Percentiles rank a stretch among this genome's conserved stretches.
Evolutionary conservation across 2,888 invertebrate genomes (phyloP).

Genomic region (Blastobasis lacticolella): DNA sequence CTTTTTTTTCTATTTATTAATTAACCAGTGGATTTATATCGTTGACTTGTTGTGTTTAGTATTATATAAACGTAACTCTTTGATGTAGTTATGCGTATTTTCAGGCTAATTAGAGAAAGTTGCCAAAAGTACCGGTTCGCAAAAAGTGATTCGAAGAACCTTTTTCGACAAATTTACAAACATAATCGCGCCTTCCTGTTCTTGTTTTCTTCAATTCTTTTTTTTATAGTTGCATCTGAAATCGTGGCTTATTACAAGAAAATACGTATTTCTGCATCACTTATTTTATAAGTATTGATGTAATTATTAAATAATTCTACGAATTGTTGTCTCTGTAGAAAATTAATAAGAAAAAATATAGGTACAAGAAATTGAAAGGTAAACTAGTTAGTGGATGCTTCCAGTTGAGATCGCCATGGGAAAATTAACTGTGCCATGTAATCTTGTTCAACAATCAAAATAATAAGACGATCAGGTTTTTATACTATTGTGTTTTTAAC

Average conservation of each 20-base stretch:
- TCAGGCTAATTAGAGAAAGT: too few relatives aligned
- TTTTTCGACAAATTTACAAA: too few relatives aligned
- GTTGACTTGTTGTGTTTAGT: slow-evolving; percentile 36
- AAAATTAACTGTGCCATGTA: slow-evolving; percentile 26
- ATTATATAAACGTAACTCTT: slow-evolving; percentile 14
- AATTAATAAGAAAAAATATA: slow-evolving; percentile 8
- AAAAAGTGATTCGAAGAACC: too few relatives aligned
- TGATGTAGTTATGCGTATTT: slow-evolving; percentile 9
- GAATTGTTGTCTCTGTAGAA: slow-evolving; percentile 42
- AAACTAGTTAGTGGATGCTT: slow-evolving; percentile 16
- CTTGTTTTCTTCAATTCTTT: too few relatives aligned
- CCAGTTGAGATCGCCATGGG: slow-evolving; percentile 18
- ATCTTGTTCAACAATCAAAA: too few relatives aligned
- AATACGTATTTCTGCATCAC: slow-evolving; percentile 16
- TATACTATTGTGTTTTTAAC: not conserved
- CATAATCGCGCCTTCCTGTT: too few relatives aligned
- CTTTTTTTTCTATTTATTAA: not conserved
- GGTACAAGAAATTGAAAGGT: slow-evolving; percentile 11
- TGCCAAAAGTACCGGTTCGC: too few relatives aligned
- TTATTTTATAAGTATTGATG: slow-evolving; percentile 33
- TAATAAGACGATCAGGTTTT: not conserved
- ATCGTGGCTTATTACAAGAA: too few relatives aligned
- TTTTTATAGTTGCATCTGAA: too few relatives aligned
- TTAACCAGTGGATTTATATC: slow-evolving; percentile 14
- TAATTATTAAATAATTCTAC: slow-evolving; percentile 46